Base-by-base conservation (phyloP, 2,113 vertebrate species). In the Narcine bancroftii region DNA sequence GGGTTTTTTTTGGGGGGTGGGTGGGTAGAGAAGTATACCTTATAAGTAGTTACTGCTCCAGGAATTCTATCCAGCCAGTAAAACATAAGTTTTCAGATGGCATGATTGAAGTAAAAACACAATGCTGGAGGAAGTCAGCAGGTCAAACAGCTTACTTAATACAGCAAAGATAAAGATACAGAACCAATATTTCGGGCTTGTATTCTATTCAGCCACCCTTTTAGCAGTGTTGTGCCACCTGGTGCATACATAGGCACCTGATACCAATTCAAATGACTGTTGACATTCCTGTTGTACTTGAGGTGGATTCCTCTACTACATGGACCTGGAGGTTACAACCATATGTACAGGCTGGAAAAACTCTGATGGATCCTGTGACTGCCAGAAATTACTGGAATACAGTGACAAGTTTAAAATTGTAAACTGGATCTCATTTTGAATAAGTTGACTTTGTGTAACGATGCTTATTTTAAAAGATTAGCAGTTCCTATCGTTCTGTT, bases 351-450 rank as follows among this genome's bases (percentile, higher is more conserved):
- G 42, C 45, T 81, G 77, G 47, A 81, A 81, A 81, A 81, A 45
- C 81, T 85, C 81, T 56, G 56, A 60, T 85, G 81, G 33, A 85
- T 85, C 15, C 81, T 60, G 33, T 60, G 50, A 53, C 81, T 85
- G 50, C 81, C 56, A 33, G 81, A 36, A 53, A 85, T 85, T 56
- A 60, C n/a, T 36, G 6, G 56, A 85, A 60, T 85, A 60, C 50
- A 60, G 15, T 60, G 42, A 42, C 76, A 56, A 85, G 56, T 60
- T 60, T 33, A 60, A 56, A 60, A 85, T 60, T 85, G 81, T 33
- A 85, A 85, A 85, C 81, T 85, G 81, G 81, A 85, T 56, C n/a
- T 60, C 13, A 36, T 85, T 60, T 85, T 85, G 50, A 56, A 36
- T 60, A 85, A 85, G 56, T 50, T 60, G 53, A 85, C 50, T 50